These are phyloP conservation scores for Stichopus horrens DNA, from an alignment of 53 echinoderm and acorn worm species.

Conservation along the genomic window DNA sequence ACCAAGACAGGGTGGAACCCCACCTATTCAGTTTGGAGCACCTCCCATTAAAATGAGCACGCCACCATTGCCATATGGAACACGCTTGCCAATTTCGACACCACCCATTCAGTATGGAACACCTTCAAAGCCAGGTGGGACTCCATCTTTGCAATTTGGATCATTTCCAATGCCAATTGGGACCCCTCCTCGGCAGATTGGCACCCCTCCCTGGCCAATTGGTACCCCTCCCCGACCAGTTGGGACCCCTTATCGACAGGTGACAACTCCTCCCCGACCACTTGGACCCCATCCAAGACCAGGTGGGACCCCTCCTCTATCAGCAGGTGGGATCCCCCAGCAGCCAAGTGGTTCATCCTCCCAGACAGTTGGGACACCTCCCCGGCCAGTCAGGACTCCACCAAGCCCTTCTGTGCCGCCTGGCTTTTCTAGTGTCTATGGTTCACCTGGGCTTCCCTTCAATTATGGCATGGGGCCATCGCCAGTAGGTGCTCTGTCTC, in stretches of 20 bases:
- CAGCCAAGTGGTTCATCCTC: background rate
- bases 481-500: background rate
- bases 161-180: background rate
- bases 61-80: background rate
- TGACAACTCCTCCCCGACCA: background rate
- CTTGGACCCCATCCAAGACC: background rate
- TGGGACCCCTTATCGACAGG: background rate
- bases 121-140: background rate
- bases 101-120: background rate
- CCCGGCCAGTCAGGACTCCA: background rate
- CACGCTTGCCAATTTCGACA: background rate
- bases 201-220: background rate
- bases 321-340: background rate
- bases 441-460: constrained; percentile 1
- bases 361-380: background rate
- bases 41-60: background rate
- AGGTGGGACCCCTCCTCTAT: too few species aligned
- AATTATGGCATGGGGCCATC: constrained; percentile 14
- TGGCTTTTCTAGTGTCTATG: background rate
- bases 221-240: background rate
- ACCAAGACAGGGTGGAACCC: background rate
- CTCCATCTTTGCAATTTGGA: background rate
- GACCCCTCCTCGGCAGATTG: too few species aligned
- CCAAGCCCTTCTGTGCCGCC: background rate
- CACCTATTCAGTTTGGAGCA: background rate